Conservation (phyloP, 2,888 invertebrate genomes). For the Meiosimyza decipiens region DNA sequence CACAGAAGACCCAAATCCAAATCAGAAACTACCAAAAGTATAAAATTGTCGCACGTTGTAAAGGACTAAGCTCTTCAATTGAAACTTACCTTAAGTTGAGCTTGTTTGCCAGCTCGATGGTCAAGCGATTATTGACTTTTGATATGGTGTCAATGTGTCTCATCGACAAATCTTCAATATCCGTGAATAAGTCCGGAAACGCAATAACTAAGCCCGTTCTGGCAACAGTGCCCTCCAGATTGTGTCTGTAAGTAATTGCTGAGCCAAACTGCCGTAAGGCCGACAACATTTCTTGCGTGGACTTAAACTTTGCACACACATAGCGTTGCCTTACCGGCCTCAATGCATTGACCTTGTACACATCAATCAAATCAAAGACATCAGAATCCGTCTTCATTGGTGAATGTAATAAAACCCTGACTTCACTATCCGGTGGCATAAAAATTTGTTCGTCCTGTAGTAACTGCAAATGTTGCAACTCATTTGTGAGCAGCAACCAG, state of each 20-base stretch:
- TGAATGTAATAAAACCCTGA: slow-evolving; percentile 51
- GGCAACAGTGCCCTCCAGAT: slow-evolving; percentile 62
- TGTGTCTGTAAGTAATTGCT: slow-evolving; percentile 56
- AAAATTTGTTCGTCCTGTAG: slow-evolving; percentile 53
- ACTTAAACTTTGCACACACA: slow-evolving; percentile 41
- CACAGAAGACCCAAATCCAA: too few species aligned
- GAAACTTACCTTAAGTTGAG: slow-evolving; percentile 65
- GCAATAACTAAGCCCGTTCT: slow-evolving; percentile 62
- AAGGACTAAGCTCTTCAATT: too few species aligned
- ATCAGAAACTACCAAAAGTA: too few species aligned
- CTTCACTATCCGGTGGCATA: slow-evolving; percentile 60
- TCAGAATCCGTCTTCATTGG: background rate
- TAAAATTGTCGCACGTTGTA: too few species aligned
- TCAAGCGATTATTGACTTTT: slow-evolving; percentile 65
- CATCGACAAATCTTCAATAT: slow-evolving; percentile 61
- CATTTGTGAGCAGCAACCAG: slow-evolving; percentile 57
- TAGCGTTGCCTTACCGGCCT: slow-evolving; percentile 50
- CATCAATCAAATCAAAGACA: slow-evolving; percentile 51
- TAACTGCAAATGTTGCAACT: slow-evolving; percentile 42
- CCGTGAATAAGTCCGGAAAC: slow-evolving; percentile 63
- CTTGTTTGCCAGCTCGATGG: slow-evolving; percentile 60
- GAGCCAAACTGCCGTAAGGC: slow-evolving; percentile 55
- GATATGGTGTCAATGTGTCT: slow-evolving; percentile 67
- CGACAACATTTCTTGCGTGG: slow-evolving; percentile 44
- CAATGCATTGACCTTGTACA: slow-evolving; percentile 59